These are phyloP conservation scores for Python bivittatus DNA, from an alignment of 2,113 vertebrate genomes.

Conservation along the genomic window DNA sequence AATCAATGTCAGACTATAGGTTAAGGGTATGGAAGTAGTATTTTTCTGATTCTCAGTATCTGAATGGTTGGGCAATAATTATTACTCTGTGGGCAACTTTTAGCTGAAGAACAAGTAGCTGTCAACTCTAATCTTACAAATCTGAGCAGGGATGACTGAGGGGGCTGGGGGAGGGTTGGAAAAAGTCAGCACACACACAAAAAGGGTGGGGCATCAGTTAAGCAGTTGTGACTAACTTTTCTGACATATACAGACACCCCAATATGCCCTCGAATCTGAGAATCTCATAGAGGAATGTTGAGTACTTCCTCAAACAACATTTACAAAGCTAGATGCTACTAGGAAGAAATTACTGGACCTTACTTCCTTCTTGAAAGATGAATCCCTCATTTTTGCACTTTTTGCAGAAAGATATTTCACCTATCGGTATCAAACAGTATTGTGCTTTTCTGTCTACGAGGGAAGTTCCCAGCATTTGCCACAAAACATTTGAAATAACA, in stretches of 20 bases:
- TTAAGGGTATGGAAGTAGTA: neutral
- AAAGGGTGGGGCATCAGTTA: neutral
- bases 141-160: neutral
- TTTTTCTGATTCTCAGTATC: too few relatives aligned
- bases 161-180: neutral
- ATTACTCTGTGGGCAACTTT: neutral
- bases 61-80: neutral
- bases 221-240: too few relatives aligned
- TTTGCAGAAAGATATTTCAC: neutral
- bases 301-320: neutral
- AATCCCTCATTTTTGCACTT: conserved; percentile 11
- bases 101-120: neutral
- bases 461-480: too few relatives aligned
- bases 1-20: too few relatives aligned
- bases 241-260: neutral
- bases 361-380: neutral
- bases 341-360: neutral
- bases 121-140: neutral
- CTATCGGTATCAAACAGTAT: neutral
- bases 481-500: too few relatives aligned
- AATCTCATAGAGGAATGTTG: neutral
- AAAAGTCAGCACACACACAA: neutral
- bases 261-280: too few relatives aligned
- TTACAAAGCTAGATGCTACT: neutral
- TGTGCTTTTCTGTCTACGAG: too few relatives aligned